Evolutionary conservation across 2,113 vertebrate species (phyloP), one percentile per base, ranked within the genome.

Genomic region (Gymnocephalus cernua): DNA sequence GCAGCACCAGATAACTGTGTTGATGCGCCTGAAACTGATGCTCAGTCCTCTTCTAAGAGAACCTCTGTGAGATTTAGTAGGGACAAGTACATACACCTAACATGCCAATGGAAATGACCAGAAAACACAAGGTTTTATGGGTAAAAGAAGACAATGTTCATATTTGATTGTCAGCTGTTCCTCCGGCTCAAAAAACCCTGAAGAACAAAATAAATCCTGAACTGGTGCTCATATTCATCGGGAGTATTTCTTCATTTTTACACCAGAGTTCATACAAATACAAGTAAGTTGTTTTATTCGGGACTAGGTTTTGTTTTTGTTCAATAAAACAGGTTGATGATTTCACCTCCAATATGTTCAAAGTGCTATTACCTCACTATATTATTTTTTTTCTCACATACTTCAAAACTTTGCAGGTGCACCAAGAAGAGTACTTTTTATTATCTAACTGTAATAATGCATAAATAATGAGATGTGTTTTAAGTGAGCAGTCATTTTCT

Each of bases 141-240:
- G 15, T 48, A 53, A 66, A 47, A 63, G 0, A 19, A 32, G 15
- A 66, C 8, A 61, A 74, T 50, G 65, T 61, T 74, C 27, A 78
- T 47, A 38, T 77, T 80, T 91, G 90, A 93, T 91, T 93, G 92
- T 92, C 92, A 70, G 80, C 74, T 61, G 50, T 80, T 77, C 32
- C 58, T 80, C n/a, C 6, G 61, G 14, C 16, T 62, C 38, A 53
- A 62, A 78, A 83, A 68, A 13, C 32, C 16, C 9, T 1, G 3
- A 68, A 14, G 45, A 47, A 44, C 27, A 41, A 83, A 66, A 56
- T 38, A 1, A 84, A 73, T 48, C 27, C 38, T 50, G 19, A 16
- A 50, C 15, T n/a, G 23, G 73, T 21, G 68, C 38, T 50, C 50
- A 27, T 32, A 29, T 32, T 71, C 19, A 59, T 25, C 56, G n/a